phyloP scores from a whole-genome alignment of 2,797 vertebrate genomes.

The Chrysocyon brachyurus region DNA sequence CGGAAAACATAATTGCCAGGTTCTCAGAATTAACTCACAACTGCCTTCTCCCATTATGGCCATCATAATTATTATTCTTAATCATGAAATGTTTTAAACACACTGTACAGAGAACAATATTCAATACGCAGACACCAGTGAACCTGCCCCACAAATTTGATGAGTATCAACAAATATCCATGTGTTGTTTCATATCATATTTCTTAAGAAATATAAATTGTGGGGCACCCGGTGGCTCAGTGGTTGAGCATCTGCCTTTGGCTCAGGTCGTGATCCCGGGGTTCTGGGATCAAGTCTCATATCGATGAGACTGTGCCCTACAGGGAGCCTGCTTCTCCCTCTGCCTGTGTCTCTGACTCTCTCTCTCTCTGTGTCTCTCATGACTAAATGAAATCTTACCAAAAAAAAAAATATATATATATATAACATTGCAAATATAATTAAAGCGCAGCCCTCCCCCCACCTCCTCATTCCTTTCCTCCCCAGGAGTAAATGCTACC shows the following conservation, averaged over 20 bases:
- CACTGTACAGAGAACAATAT: neutral
- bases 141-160: neutral
- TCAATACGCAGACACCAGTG: neutral
- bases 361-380: too few relatives aligned
- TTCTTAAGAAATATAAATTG: neutral
- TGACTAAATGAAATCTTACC: too few relatives aligned
- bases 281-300: too few relatives aligned
- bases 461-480: accelerated
- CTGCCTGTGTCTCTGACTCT: too few relatives aligned
- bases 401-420: too few relatives aligned
- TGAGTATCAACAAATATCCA: neutral
- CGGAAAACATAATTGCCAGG: neutral
- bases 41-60: neutral
- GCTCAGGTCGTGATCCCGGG: too few relatives aligned
- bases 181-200: neutral
- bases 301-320: too few relatives aligned
- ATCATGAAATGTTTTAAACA: neutral
- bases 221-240: too few relatives aligned
- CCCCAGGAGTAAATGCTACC: neutral
- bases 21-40: neutral
- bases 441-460: neutral
- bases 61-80: neutral
- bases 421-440: neutral
- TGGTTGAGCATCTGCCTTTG: too few relatives aligned
- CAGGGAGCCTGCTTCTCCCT: too few relatives aligned